Evolutionary conservation across 2,888 invertebrate species (phyloP).

Genomic region (Trichogramma evanescens): DNA sequence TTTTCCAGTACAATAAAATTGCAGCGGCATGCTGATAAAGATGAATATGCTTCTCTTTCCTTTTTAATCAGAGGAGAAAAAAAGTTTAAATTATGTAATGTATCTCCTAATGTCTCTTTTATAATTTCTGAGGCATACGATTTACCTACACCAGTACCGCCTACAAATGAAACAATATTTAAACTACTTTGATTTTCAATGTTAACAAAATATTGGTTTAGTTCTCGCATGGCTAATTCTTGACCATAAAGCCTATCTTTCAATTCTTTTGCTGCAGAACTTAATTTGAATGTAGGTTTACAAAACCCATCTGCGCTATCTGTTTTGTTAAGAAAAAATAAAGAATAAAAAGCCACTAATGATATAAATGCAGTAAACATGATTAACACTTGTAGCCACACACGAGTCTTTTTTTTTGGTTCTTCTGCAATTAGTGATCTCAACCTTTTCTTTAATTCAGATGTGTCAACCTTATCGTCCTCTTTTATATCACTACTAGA

Average conservation of each 20-base stretch:
- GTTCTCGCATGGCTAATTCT: slow-evolving; percentile 25
- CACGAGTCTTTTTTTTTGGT: slow-evolving; percentile 2
- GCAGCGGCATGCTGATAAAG: slow-evolving; percentile 29
- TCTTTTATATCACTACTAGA: not conserved
- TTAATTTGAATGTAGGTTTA: slow-evolving; percentile 26
- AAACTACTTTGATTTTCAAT: slow-evolving; percentile 23
- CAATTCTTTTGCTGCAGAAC: slow-evolving; percentile 27
- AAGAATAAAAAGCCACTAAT: slow-evolving; percentile 8
- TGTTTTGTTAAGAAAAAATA: slow-evolving; percentile 16
- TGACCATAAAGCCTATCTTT: slow-evolving; percentile 34
- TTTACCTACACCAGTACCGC: slow-evolving; percentile 43
- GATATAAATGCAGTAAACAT: slow-evolving; percentile 21
- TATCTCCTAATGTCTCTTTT: slow-evolving; percentile 27
- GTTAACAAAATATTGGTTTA: slow-evolving; percentile 19
- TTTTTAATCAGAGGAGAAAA: slow-evolving; percentile 26
- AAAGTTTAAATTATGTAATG: slow-evolving; percentile 26
- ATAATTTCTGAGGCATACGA: slow-evolving; percentile 38
- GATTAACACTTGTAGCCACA: slow-evolving; percentile 8
- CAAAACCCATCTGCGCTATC: slow-evolving; percentile 21
- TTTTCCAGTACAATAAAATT: slow-evolving; percentile 39
- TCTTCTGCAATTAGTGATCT: slow-evolving; percentile 24
- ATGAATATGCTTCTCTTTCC: slow-evolving; percentile 18
- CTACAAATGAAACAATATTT: slow-evolving; percentile 32
- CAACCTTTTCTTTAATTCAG: slow-evolving; percentile 24
- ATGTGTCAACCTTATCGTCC: not conserved